phyloP scores from a whole-genome alignment of 2,888 invertebrate species.

The Zaprionus lineosus region DNA sequence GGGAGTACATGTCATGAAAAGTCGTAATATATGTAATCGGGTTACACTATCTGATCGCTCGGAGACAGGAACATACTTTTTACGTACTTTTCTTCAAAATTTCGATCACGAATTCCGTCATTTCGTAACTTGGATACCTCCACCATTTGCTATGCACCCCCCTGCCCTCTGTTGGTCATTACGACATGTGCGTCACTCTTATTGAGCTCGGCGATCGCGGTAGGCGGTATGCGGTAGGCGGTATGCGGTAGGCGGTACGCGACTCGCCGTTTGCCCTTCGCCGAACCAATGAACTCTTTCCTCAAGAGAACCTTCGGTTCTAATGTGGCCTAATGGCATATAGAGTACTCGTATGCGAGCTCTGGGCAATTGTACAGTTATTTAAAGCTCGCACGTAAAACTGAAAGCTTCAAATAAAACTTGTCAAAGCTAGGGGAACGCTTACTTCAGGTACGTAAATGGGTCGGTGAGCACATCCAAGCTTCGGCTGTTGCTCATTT shows the following conservation, averaged over 20 bases:
- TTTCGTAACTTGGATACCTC: slow-evolving; percentile 55
- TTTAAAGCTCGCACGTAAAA: neutral
- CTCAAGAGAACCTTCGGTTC: too few relatives aligned
- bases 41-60: slow-evolving; percentile 26
- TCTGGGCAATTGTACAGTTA: too few relatives aligned
- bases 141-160: slow-evolving; percentile 37
- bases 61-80: slow-evolving; percentile 36
- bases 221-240: too few relatives aligned
- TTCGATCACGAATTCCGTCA: slow-evolving; percentile 53
- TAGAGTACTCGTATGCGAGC: too few relatives aligned
- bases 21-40: slow-evolving; percentile 57
- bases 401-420: neutral
- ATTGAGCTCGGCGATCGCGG: too few relatives aligned
- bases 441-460: too few relatives aligned
- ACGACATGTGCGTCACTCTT: slow-evolving; percentile 23
- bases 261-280: too few relatives aligned
- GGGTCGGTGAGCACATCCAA: slow-evolving; percentile 5
- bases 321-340: too few relatives aligned
- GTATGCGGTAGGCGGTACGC: too few relatives aligned
- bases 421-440: too few relatives aligned
- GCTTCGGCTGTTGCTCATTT: neutral
- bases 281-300: slow-evolving; percentile 1
- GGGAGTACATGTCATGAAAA: slow-evolving; percentile 42
- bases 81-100: slow-evolving; percentile 53
- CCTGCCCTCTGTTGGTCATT: slow-evolving; percentile 8